Percentiles rank a stretch among this genome's conserved stretches.
Conservation (phyloP, 2,888 invertebrate genomes). For the Ormyrus pomaceus region DNA sequence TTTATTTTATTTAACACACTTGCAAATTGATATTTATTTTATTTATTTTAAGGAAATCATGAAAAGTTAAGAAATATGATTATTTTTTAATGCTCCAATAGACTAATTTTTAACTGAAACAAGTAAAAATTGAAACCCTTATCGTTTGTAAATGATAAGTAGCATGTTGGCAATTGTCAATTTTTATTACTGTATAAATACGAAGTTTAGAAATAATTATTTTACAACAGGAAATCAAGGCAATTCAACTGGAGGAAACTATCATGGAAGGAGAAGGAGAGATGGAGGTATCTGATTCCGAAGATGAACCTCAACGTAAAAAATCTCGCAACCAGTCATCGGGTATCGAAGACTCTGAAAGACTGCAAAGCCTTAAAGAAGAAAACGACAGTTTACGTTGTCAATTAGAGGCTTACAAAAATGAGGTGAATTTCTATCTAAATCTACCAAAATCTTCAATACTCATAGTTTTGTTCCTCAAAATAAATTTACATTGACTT, state of each 20-base stretch:
- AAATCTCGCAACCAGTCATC: slow-evolving; percentile 67
- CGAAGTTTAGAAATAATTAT: slow-evolving; percentile 37
- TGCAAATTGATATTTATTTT: slow-evolving; percentile 27
- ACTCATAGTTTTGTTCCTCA: no score
- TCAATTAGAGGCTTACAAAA: slow-evolving; percentile 94
- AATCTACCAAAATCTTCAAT: no score
- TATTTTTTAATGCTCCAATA: slow-evolving; percentile 48
- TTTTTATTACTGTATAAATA: slow-evolving; percentile 18
- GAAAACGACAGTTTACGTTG: slow-evolving; percentile 94
- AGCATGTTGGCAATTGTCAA: slow-evolving; percentile 58
- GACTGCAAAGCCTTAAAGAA: slow-evolving; percentile 78
- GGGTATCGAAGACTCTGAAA: slow-evolving; percentile 67
- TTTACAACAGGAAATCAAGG: slow-evolving; percentile 81
- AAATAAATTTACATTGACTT: not conserved
- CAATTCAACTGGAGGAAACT: slow-evolving; percentile 81
- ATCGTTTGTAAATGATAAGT: slow-evolving; percentile 53
- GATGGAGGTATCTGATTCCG: slow-evolving; percentile 91
- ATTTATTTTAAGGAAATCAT: slow-evolving; percentile 18
- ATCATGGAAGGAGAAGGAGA: slow-evolving; percentile 86
- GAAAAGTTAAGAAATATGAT: slow-evolving; percentile 18
- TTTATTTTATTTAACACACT: slow-evolving; percentile 42
- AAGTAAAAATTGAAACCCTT: slow-evolving; percentile 47
- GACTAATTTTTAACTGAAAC: slow-evolving; percentile 46
- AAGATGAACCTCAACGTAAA: slow-evolving; percentile 77
- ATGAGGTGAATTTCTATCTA: slow-evolving; percentile 79